Percentiles rank a stretch among this genome's conserved stretches.
Conservation (phyloP, 2,888 invertebrate genomes). For the Cosmia trapezina region DNA sequence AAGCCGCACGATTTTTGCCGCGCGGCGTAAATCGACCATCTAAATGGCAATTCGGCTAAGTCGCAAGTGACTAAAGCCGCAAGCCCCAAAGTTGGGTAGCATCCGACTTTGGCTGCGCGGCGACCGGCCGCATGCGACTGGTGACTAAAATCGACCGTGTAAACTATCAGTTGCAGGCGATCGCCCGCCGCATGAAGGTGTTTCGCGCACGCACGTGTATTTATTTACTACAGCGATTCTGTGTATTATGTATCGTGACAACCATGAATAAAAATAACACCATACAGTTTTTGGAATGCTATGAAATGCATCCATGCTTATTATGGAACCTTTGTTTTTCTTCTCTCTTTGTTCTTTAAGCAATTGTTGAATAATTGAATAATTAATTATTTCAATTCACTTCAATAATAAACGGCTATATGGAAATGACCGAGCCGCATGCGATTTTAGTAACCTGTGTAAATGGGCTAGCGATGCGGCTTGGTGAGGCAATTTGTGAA, state of each 20-base stretch:
- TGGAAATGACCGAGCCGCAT: slow-evolving; percentile 71
- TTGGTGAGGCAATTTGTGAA: slow-evolving; percentile 42
- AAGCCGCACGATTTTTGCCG: slow-evolving; percentile 67
- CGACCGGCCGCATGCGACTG: slow-evolving; percentile 68
- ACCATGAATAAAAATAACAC: no score
- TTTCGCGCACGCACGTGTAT: slow-evolving; percentile 64
- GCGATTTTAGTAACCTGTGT: slow-evolving; percentile 72
- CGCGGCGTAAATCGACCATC: slow-evolving; percentile 61
- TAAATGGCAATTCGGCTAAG: slow-evolving; percentile 71
- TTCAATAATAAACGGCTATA: no score
- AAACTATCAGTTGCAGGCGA: slow-evolving; percentile 58
- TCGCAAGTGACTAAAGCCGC: slow-evolving; percentile 71
- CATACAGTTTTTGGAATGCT: no score
- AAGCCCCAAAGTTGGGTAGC: slow-evolving; percentile 73
- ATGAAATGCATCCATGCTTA: no score
- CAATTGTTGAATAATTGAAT: no score
- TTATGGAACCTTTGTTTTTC: no score
- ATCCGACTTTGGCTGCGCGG: slow-evolving; percentile 72
- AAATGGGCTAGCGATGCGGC: slow-evolving; percentile 71
- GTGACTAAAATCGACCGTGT: slow-evolving; percentile 63
- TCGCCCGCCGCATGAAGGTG: slow-evolving; percentile 25
- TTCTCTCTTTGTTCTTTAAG: no score
- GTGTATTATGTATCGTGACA: no score
- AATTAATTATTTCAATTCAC: no score
- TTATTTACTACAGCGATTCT: slow-evolving; percentile 56